Conservation (phyloP, 2,113 vertebrate species). For the Amblyopsis rosae region DNA sequence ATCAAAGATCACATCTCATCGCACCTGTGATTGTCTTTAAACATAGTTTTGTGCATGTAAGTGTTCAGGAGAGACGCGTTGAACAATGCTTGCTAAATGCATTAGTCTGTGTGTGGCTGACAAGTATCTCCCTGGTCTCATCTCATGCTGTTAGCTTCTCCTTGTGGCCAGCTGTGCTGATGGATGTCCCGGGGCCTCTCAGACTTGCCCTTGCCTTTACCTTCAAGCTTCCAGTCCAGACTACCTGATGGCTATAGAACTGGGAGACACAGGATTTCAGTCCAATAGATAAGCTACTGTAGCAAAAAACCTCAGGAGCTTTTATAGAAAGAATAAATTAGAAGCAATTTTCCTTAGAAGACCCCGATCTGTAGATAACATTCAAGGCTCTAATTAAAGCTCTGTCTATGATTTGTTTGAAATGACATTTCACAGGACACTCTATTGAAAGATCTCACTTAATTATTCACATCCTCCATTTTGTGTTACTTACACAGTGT, state of each 20-base stretch:
- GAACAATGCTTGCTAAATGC: conserved; percentile 4
- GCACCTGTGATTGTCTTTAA: too few relatives aligned
- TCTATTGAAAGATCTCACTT: conserved; percentile 21
- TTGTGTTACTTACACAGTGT: conserved; percentile 32
- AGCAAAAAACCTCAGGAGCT: neutral
- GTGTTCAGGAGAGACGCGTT: neutral
- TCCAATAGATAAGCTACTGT: neutral
- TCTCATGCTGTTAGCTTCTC: conserved; percentile 38
- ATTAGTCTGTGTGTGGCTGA: conserved; percentile 16
- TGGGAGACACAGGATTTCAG: neutral
- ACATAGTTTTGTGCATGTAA: neutral
- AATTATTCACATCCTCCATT: conserved; percentile 9
- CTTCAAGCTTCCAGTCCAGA: conserved; percentile 14
- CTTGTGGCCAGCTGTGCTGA: conserved; percentile 27
- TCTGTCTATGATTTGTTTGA: neutral
- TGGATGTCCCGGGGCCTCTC: conserved; percentile 16
- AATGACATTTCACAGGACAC: conserved; percentile 6
- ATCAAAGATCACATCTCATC: too few relatives aligned
- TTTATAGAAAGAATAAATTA: neutral
- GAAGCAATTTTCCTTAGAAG: neutral
- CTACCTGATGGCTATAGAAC: conserved; percentile 5
- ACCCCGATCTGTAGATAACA: neutral
- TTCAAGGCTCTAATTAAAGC: neutral
- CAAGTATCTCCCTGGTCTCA: conserved; percentile 16
- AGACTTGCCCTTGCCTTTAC: conserved; percentile 20